Evolutionary conservation across 2,888 invertebrate genomes (phyloP).

Genomic region (Himalopsyche anomala): DNA sequence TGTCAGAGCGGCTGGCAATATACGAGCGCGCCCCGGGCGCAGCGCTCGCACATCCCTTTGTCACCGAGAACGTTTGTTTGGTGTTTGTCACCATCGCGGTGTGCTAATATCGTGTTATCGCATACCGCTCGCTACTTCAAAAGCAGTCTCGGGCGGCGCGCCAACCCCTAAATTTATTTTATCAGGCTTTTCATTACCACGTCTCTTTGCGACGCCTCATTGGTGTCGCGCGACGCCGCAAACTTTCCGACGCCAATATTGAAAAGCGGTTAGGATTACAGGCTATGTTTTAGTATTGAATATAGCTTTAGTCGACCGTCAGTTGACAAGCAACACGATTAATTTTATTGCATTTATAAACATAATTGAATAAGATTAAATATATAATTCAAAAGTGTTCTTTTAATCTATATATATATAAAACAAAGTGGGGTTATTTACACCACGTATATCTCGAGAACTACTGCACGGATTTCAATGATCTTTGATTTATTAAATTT

Average conservation of each 20-base stretch:
- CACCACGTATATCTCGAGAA: too few relatives aligned
- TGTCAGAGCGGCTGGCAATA: constrained; percentile 53
- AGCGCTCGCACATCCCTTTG: constrained; percentile 44
- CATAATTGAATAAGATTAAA: too few relatives aligned
- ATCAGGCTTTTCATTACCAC: constrained; percentile 33
- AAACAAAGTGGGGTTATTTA: too few relatives aligned
- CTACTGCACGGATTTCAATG: too few relatives aligned
- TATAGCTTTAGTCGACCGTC: not conserved
- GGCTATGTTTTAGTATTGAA: not conserved
- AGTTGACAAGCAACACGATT: not conserved
- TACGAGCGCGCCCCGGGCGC: constrained; percentile 47
- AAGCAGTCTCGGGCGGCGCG: constrained; percentile 58
- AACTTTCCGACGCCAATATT: not conserved
- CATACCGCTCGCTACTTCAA: constrained; percentile 64
- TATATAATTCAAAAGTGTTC: too few relatives aligned
- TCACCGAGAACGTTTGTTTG: constrained; percentile 52
- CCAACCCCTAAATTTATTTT: constrained; percentile 17
- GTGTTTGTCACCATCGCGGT: constrained; percentile 54
- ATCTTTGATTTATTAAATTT: too few relatives aligned
- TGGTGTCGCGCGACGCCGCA: constrained; percentile 12
- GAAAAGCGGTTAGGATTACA: constrained; percentile 5
- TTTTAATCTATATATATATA: too few relatives aligned
- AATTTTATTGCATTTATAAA: too few relatives aligned
- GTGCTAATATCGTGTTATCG: constrained; percentile 65
- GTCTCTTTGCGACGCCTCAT: constrained; percentile 26